Conservation (phyloP, 2,797 vertebrate genomes). For the Rhynchonycteris naso region DNA sequence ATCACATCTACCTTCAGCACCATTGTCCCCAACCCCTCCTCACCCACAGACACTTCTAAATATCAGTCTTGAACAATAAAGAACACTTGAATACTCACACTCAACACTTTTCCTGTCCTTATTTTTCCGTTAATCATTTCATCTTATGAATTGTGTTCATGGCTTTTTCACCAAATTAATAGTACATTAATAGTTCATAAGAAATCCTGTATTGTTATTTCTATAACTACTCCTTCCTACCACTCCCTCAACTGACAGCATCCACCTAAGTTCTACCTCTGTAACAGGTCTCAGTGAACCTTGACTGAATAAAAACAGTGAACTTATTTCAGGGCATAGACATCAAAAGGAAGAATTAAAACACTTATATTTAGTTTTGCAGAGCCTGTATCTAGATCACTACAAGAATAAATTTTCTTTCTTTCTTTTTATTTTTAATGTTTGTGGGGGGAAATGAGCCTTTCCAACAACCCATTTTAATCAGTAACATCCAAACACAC, state of each 20-base stretch:
- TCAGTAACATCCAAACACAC: neutral
- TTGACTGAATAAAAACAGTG: neutral
- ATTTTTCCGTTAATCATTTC: neutral
- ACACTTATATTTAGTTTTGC: neutral
- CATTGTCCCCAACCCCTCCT: neutral
- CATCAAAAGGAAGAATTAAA: neutral
- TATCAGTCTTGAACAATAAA: neutral
- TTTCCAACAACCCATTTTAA: neutral
- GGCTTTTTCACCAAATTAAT: neutral
- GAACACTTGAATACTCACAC: neutral
- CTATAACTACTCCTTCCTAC: neutral
- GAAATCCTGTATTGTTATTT: neutral
- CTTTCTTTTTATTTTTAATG: slow-evolving; percentile 14
- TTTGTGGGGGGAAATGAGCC: neutral
- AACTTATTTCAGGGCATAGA: neutral
- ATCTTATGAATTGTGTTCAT: neutral
- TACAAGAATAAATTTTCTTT: neutral
- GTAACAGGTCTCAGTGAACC: neutral
- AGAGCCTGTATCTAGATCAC: neutral
- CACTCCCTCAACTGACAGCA: neutral
- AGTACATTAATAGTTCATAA: neutral
- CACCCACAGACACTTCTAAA: neutral
- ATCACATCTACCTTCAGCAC: neutral
- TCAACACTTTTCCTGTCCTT: neutral
- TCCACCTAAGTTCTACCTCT: neutral